Evolutionary conservation across 2,888 invertebrate genomes (phyloP), one percentile per base, ranked within the genome.

Genomic region (Harpagoxenus sublaevis): DNA sequence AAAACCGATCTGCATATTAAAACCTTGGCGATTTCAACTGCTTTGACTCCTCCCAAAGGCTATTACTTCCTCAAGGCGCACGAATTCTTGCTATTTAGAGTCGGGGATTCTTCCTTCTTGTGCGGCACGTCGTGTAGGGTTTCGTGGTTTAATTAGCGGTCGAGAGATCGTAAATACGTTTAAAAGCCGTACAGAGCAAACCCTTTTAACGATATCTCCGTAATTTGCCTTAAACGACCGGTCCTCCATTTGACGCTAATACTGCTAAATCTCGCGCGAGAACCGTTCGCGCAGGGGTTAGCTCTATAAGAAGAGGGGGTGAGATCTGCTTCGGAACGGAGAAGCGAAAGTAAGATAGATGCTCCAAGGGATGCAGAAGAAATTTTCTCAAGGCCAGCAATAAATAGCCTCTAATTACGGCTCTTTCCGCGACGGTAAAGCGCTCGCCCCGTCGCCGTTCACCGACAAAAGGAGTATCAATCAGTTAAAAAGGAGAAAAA

Each of bases 321-420:
- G 79, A 39, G 55, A 48, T 10, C 15, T 70, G 63, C 42, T 66
- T n/a, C 39, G 66, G 66, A n/a, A 28, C 60, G 79, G 28, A 66
- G 73, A 73, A 71, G 82, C 75, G 86, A 88, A 91, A 89, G 91
- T 87, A 91, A 90, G 90, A 91, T 89, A 87, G 89, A 90, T 90
- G 90, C 89, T 88, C 79, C 86, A 68, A 71, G 73, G 86, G 87
- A 87, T 87, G 77, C 83, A 82, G 86, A 86, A 91, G 90, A 91
- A 90, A 91, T 87, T 89, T 91, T 89, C 86, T 89, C 89, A 87
- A 89, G 91, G 89, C 89, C 87, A 89, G 48, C 89, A 87, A 91
- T 91, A 91, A 91, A 91, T 91, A 90, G 87, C 86, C 83, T 84
- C 87, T 91, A 91, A 91, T 91, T 91, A 90, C 86, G 55, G 85